Base-by-base conservation (phyloP, 1,140 invertebrate species). In the Camponotus floridanus region DNA sequence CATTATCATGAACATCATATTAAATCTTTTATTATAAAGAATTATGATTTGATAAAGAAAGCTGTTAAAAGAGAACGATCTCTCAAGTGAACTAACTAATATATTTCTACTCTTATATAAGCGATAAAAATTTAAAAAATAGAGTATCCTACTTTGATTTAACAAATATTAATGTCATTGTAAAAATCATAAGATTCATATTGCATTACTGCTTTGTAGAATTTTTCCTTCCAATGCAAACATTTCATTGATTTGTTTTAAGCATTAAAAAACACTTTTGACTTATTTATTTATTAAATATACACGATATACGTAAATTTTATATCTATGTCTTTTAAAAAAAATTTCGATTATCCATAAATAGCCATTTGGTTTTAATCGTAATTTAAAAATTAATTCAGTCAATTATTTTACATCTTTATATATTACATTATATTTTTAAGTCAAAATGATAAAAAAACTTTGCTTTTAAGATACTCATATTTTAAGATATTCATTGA, bases 81-180 rank as follows among this genome's bases (percentile, higher is more conserved):
- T 89, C 88, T 45, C 42, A 85, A 90, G 67, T 59, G 74, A 39
- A 81, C 89, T 87, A 79, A 90, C 76, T 85, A 90, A 89, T 42
- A 80, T 86, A 85, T 51, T 83, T 80, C 51, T 85, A 71, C 65
- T 62, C 21, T 64, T 87, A 85, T 39, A 11, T 70, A 70, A 86
- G 45, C 26, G 64, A 64, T 61, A 71, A 42, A 80, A 65, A 39
- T 7, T 7, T 42, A 11, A 21, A 33, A 6, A 48, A 61, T 62
- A 8, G 9, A 36, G 3, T 39, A 1, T 45, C 39, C 13, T 39
- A 36, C 21, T 59, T 31, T 13, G 31, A 71, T 4, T 67, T 67
- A 51, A 67, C 21, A 21, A 64, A 65, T 45, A 39, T 48, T 76
- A 76, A 76, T n/a, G 13, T 5, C 48, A 39, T 51, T 65, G n/a